phyloP scores from a whole-genome alignment of 1,140 invertebrate genomes.

The Oryzaephilus surinamensis region DNA sequence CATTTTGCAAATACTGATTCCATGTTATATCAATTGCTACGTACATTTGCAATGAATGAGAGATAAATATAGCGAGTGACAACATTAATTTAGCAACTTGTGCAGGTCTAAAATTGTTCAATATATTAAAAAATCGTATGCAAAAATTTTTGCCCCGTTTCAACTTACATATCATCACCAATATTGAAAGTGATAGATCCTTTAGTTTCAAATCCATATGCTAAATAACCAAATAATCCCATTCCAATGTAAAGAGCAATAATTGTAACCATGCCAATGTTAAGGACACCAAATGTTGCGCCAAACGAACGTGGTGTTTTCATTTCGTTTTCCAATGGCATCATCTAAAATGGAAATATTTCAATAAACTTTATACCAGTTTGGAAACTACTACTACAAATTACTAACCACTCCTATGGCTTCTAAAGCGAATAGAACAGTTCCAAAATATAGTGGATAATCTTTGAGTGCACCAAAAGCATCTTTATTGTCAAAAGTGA shows the following conservation, averaged over 20 bases:
- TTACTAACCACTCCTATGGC: constrained; percentile 50
- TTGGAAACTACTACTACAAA: constrained; percentile 2
- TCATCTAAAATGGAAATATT: constrained; percentile 45
- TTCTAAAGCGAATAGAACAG: constrained; percentile 79
- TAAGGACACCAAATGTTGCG: constrained; percentile 60
- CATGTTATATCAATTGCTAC: constrained; percentile 93
- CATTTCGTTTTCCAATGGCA: constrained; percentile 82
- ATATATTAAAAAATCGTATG: not conserved
- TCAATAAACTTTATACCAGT: constrained; percentile 1
- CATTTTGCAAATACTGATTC: constrained; percentile 48
- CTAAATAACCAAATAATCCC: constrained; percentile 71
- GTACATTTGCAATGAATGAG: constrained; percentile 73
- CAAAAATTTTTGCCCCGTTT: not conserved
- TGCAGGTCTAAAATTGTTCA: constrained; percentile 48
- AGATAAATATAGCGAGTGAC: constrained; percentile 69
- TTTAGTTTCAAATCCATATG: constrained; percentile 49
- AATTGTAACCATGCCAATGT: constrained; percentile 64
- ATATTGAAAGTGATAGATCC: not conserved
- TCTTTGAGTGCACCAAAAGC: constrained; percentile 40
- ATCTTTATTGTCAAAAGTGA: constrained; percentile 40
- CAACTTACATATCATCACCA: not conserved
- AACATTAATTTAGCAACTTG: constrained; percentile 66
- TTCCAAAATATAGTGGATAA: constrained; percentile 66
- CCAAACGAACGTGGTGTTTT: constrained; percentile 60
- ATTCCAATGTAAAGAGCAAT: constrained; percentile 58